Percentiles rank a stretch among this genome's conserved stretches.
Evolutionary conservation across 2,113 vertebrate species (phyloP).

Genomic region (Forbesichthys agassizii): DNA sequence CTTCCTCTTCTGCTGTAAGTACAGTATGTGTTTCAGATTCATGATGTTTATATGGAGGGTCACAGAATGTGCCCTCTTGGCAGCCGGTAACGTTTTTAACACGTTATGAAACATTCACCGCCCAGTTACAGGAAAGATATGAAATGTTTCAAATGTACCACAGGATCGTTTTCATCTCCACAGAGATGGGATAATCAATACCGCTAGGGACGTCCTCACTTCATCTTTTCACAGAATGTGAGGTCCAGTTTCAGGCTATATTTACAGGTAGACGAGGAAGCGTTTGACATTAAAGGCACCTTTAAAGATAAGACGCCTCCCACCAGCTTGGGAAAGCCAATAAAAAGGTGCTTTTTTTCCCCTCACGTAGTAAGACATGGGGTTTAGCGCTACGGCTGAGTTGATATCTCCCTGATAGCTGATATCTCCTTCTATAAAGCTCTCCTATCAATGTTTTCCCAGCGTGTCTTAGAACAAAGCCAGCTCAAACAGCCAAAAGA

Average conservation of each 20-base stretch:
- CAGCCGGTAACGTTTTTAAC: no score
- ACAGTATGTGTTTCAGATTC: slow-evolving; percentile 18
- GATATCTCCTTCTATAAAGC: no score
- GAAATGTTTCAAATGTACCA: slow-evolving; percentile 33
- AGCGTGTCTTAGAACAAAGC: no score
- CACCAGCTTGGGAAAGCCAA: neutral
- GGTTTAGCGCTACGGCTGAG: no score
- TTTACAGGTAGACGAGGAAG: slow-evolving; percentile 45
- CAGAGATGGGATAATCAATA: slow-evolving; percentile 49
- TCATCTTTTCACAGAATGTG: slow-evolving; percentile 60
- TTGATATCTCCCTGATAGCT: no score
- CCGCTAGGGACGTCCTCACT: slow-evolving; percentile 62
- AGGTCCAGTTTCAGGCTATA: slow-evolving; percentile 45
- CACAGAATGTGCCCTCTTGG: neutral
- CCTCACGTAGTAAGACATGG: no score
- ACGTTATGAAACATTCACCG: no score
- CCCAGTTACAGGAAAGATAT: slow-evolving; percentile 37
- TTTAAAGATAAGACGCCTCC: neutral
- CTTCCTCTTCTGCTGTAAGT: no score
- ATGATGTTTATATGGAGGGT: neutral
- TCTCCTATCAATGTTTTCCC: no score
- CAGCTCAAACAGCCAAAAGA: no score
- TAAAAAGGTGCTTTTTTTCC: neutral
- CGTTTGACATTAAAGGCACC: slow-evolving; percentile 3
- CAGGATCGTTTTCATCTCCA: slow-evolving; percentile 19